Base-by-base conservation (phyloP, 2,888 invertebrate genomes). In the Campoletis raptor region DNA sequence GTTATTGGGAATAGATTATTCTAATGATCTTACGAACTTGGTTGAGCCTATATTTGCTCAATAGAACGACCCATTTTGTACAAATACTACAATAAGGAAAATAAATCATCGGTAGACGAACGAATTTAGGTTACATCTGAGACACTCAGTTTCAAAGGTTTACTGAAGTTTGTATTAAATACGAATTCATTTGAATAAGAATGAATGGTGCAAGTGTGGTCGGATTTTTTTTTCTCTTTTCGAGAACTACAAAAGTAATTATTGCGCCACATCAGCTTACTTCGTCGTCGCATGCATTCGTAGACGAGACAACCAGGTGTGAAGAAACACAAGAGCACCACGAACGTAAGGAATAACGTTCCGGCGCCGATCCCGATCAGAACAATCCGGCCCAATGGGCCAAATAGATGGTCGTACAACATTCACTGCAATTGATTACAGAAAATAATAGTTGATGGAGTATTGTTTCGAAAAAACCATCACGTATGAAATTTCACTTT, bases 301-400 rank as follows among this genome's bases (percentile, higher is more conserved):
- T 95, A 94, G 36, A 93, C 93, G 88, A 94, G 93, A 86, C 95
- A 95, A 83, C 94, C 94, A 30, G 94, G 94, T 18, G 91, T 93
- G 64, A 94, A 90, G 72, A 94, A 94, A 88, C 95, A 95, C 54
- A 93, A 92, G 83, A 94, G 90, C 52, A 94, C 81, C 45, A 94
- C 87, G 81, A 94, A 88, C 6, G 90, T 90, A 70, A 93, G 77
- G 67, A 93, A 78, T 52, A 94, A 80, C 66, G 91, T 87, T 45
- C 91, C 87, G 52, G 92, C 92, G 57, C 93, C 93, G 79, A 92
- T 90, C 40, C 90, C 91, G 83, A 94, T 91, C 82, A 94, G 80
- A 84, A 94, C 79, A 72, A 94, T 88, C 83, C 89, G 94, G 91
- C 94, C 94, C 94, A 92, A 92, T 21, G 94, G 94, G 92, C 94